A percentile compares a stretch with the other conserved stretches of the same genome.
These are phyloP conservation scores for Gryllus longicercus DNA, from an alignment of 2,888 invertebrate genomes.

Conservation along the genomic window DNA sequence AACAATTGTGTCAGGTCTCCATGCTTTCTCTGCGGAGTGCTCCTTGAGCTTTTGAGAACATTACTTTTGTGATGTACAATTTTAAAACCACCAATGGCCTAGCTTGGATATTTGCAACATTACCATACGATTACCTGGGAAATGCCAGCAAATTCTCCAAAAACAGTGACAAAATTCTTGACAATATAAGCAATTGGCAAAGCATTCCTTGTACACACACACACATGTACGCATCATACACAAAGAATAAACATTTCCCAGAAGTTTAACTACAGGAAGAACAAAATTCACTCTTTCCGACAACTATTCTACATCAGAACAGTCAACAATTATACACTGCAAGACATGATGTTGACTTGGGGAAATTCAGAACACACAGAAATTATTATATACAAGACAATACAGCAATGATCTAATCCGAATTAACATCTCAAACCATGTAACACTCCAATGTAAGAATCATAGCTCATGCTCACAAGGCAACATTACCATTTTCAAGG, in stretches of 20 bases:
- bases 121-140: slow-evolving; percentile 17
- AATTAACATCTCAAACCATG: neutral
- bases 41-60: neutral
- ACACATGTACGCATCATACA: neutral
- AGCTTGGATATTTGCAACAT: neutral
- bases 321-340: neutral
- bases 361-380: neutral
- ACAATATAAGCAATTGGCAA: slow-evolving; percentile 1
- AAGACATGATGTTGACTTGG: neutral
- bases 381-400: neutral
- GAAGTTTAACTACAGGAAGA: neutral
- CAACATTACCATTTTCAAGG: neutral
- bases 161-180: neutral
- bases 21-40: neutral
- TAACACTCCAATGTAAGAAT: neutral
- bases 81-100: slow-evolving; percentile 17
- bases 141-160: neutral
- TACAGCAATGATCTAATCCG: neutral
- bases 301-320: neutral
- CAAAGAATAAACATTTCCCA: neutral
- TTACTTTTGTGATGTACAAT: slow-evolving; percentile 2
- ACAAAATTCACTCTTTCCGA: neutral
- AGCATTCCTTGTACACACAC: neutral
- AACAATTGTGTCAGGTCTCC: neutral
- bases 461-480: neutral